These are phyloP conservation scores for Pseudonaja textilis DNA, from an alignment of 2,113 vertebrate species.

Conservation along the genomic window DNA sequence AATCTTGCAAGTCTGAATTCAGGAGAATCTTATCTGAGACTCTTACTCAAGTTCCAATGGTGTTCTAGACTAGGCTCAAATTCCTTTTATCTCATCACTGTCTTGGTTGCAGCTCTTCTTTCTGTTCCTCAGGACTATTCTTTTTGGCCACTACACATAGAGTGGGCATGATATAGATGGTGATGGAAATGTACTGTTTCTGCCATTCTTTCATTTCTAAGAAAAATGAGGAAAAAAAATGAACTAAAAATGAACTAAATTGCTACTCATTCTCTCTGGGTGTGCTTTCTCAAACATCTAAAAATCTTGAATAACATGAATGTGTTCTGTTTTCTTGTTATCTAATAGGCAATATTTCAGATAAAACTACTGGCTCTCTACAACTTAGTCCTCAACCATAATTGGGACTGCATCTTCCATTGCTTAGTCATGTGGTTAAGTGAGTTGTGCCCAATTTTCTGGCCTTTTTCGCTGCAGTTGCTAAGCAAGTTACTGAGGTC, in stretches of 20 bases:
- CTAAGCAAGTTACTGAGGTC: too few species aligned
- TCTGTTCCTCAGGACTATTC: neutral
- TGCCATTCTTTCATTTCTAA: neutral
- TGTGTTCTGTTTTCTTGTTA: neutral
- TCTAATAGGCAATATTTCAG: neutral
- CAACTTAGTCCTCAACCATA: too few species aligned
- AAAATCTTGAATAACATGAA: neutral
- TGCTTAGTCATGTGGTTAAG: too few species aligned
- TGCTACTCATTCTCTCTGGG: neutral
- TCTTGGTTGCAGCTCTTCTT: neutral
- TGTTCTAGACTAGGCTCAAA: neutral
- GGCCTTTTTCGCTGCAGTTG: too few species aligned
- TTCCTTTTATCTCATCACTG: neutral
- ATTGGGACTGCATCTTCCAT: too few species aligned
- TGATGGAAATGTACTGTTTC: neutral
- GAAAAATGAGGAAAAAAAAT: neutral
- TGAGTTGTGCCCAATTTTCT: too few species aligned
- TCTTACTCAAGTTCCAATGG: neutral
- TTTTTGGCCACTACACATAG: neutral
- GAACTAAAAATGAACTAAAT: neutral
- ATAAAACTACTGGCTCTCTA: neutral
- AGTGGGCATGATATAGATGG: too few species aligned
- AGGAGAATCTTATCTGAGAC: neutral
- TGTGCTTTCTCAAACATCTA: neutral
- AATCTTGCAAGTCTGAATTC: neutral